These are phyloP conservation scores for Borostomias antarcticus DNA, from an alignment of 2,797 vertebrate species.

Conservation along the genomic window DNA sequence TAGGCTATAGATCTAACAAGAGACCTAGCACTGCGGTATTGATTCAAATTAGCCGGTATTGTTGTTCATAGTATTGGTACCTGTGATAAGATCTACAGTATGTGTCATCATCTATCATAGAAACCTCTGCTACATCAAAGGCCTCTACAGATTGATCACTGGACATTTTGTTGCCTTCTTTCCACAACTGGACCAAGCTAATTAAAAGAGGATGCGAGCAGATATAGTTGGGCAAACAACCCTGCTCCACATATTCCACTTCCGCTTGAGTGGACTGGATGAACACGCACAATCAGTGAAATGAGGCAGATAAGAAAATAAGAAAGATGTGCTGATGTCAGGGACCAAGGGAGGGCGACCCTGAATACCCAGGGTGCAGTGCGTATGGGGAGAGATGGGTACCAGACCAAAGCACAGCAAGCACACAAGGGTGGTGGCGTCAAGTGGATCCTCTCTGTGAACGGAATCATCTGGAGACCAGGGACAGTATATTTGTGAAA, in stretches of 20 bases:
- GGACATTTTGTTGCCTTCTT: neutral
- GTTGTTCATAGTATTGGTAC: too few relatives aligned
- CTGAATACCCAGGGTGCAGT: constrained; percentile 1
- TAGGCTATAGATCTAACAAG: too few relatives aligned
- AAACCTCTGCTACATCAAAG: neutral
- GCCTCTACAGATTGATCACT: neutral
- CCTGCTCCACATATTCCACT: neutral
- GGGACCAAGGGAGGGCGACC: neutral
- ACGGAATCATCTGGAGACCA: constrained; percentile 29
- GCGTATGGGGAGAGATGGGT: constrained; percentile 7
- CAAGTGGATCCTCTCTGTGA: neutral
- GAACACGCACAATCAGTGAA: neutral
- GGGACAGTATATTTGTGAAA: constrained; percentile 9
- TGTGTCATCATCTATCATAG: neutral
- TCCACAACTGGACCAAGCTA: neutral
- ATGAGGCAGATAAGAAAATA: neutral
- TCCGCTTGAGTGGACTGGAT: constrained; percentile 1
- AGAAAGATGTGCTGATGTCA: neutral
- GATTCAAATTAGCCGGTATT: too few relatives aligned
- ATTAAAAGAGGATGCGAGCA: neutral
- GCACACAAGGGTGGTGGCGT: neutral
- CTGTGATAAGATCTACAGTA: neutral
- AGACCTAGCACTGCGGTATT: too few relatives aligned
- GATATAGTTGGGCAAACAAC: neutral
- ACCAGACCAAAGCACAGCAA: neutral